These are phyloP conservation scores for Parthenolecanium corni DNA, from an alignment of 2,888 invertebrate genomes.

Conservation along the genomic window DNA sequence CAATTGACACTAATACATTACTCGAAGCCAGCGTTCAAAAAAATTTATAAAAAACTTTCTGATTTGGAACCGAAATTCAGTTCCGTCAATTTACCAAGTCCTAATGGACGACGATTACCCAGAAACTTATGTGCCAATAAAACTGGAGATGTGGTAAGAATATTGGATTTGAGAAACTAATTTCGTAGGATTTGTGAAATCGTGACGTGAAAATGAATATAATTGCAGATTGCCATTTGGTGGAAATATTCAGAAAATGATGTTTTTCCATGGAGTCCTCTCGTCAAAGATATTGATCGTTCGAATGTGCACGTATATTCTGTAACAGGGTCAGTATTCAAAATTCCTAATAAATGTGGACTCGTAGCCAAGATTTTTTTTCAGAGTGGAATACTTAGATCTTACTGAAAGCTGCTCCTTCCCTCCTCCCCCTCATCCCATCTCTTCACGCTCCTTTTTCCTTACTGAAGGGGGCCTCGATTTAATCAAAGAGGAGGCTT, in stretches of 20 bases:
- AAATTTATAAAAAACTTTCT: conserved; percentile 48
- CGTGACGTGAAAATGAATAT: conserved; percentile 5
- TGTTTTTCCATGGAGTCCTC: conserved; percentile 87
- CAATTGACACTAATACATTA: conserved; percentile 56
- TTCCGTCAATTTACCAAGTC: conserved; percentile 47
- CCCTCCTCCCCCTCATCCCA: too few species aligned
- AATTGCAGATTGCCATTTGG: conserved; percentile 57
- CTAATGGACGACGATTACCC: conserved; percentile 45
- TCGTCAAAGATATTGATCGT: conserved; percentile 68
- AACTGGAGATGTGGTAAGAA: conserved; percentile 43
- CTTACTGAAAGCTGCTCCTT: too few species aligned
- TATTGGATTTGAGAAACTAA: not conserved
- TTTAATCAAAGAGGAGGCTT: too few species aligned
- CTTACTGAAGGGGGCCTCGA: too few species aligned
- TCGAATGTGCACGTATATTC: conserved; percentile 78
- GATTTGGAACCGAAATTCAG: conserved; percentile 57
- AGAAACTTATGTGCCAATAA: conserved; percentile 44
- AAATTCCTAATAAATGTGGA: too few species aligned
- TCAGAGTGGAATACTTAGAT: too few species aligned
- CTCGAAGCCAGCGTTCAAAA: conserved; percentile 46
- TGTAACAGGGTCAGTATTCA: conserved; percentile 49
- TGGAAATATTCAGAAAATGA: conserved; percentile 71
- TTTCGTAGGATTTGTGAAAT: conserved; percentile 8
- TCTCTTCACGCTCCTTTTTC: too few species aligned
- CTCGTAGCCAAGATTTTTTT: too few species aligned